Evolutionary conservation across 2,113 vertebrate genomes (phyloP).

Genomic region (Ochotona curzoniae): DNA sequence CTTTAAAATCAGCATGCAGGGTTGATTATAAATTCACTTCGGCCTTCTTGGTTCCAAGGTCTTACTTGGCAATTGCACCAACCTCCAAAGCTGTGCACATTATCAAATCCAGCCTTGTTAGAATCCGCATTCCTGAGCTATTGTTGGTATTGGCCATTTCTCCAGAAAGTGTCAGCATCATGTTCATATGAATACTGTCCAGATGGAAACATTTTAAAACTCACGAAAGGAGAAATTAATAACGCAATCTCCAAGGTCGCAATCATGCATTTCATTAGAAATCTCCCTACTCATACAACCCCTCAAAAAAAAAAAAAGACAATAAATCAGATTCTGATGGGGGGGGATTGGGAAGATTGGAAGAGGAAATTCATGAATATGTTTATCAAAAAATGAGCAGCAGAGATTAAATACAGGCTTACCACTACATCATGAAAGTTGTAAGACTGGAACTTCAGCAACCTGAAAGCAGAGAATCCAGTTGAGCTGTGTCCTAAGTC

Average conservation of each 20-base stretch:
- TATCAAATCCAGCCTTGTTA: constrained; percentile 46
- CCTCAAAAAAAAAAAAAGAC: constrained; percentile 36
- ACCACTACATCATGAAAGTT: not conserved
- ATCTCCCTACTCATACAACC: not conserved
- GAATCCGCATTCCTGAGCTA: constrained; percentile 58
- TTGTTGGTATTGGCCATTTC: constrained; percentile 34
- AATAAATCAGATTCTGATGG: not conserved
- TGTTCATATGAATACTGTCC: constrained; percentile 25
- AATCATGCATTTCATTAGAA: constrained; percentile 32
- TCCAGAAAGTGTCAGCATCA: constrained; percentile 49
- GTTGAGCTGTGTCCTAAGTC: not conserved
- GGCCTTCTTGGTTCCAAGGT: not conserved
- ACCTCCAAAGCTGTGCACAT: constrained; percentile 31
- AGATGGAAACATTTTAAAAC: constrained; percentile 68
- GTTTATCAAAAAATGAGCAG: constrained; percentile 39
- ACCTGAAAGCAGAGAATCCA: not conserved
- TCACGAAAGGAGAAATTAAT: constrained; percentile 60
- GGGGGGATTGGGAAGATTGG: no score
- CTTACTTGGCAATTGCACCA: not conserved
- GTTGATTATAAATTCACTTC: no score
- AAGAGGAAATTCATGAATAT: constrained; percentile 1
- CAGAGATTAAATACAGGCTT: not conserved
- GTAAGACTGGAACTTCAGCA: not conserved
- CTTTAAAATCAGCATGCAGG: not conserved
- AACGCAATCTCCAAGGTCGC: constrained; percentile 46